These are phyloP conservation scores for Anguilla anguilla DNA, from an alignment of 2,797 vertebrate species.

Conservation along the genomic window DNA sequence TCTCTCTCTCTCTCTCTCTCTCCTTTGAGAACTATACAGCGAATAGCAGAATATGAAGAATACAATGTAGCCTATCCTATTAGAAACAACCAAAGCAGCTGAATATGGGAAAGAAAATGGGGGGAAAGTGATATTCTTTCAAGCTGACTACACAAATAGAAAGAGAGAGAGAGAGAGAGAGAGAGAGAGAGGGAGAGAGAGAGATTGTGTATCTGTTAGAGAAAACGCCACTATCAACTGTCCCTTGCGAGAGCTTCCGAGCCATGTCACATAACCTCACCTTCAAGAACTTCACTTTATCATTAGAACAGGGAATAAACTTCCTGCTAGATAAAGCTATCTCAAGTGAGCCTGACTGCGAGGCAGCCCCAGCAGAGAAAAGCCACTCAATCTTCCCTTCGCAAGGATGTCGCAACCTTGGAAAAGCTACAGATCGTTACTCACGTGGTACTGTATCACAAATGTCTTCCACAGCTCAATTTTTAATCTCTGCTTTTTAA, in stretches of 20 bases:
- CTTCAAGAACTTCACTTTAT: constrained; percentile 6
- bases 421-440: neutral
- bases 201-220: neutral
- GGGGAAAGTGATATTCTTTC: no score
- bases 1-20: no score
- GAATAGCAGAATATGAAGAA: neutral
- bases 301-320: neutral
- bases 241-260: neutral
- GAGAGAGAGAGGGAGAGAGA: neutral
- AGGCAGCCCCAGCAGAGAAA: neutral
- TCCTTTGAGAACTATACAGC: no score
- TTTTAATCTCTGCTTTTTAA: neutral
- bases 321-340: constrained; percentile 11
- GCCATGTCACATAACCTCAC: neutral
- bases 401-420: constrained; percentile 17
- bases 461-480: constrained; percentile 1
- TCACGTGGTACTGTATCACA: neutral
- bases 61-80: neutral
- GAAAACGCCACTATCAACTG: neutral
- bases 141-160: neutral
- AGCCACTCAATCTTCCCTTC: neutral
- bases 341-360: neutral
- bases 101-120: no score
- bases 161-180: neutral
- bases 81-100: no score